Evolutionary conservation across 2,888 invertebrate species (phyloP).

Genomic region (Caenorhabditis sp.): DNA sequence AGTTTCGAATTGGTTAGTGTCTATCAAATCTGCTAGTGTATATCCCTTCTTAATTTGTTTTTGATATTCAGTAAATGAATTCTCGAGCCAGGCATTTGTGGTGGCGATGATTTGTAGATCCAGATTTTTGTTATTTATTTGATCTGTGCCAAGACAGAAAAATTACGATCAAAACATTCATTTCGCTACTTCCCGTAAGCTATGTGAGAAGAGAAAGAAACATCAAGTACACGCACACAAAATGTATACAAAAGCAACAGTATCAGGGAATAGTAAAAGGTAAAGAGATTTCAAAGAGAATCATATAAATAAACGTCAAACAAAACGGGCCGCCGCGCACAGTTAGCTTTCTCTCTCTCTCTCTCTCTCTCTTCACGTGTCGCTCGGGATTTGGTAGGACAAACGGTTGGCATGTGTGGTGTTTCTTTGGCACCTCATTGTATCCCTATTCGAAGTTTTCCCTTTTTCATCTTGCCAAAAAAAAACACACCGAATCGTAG

Average conservation of each 20-base stretch:
- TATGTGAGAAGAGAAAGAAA: slow-evolving; percentile 21
- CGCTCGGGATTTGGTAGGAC: slow-evolving; percentile 6
- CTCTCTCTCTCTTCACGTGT: too few species aligned
- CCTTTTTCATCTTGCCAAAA: too few species aligned
- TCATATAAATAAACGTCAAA: slow-evolving; percentile 45
- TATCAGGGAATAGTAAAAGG: not conserved
- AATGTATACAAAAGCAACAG: slow-evolving; percentile 19
- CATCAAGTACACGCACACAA: slow-evolving; percentile 48
- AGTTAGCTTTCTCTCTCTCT: slow-evolving; percentile 10
- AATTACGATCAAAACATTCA: not conserved
- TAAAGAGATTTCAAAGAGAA: slow-evolving; percentile 5
- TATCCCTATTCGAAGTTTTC: too few species aligned
- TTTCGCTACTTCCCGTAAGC: not conserved
- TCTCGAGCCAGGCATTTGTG: too few species aligned
- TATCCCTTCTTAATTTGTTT: not conserved
- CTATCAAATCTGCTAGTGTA: not conserved
- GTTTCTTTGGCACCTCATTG: not conserved
- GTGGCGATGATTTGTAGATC: not conserved
- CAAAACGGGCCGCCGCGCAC: slow-evolving; percentile 33
- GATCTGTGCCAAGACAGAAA: not conserved
- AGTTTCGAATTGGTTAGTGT: slow-evolving; percentile 1
- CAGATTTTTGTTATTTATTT: not conserved
- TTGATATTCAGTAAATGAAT: too few species aligned
- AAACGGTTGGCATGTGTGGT: slow-evolving; percentile 14
- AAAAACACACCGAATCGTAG: too few species aligned